phyloP scores from a whole-genome alignment of 2,797 vertebrate genomes.

The Paratrypauchen microcephalus region DNA sequence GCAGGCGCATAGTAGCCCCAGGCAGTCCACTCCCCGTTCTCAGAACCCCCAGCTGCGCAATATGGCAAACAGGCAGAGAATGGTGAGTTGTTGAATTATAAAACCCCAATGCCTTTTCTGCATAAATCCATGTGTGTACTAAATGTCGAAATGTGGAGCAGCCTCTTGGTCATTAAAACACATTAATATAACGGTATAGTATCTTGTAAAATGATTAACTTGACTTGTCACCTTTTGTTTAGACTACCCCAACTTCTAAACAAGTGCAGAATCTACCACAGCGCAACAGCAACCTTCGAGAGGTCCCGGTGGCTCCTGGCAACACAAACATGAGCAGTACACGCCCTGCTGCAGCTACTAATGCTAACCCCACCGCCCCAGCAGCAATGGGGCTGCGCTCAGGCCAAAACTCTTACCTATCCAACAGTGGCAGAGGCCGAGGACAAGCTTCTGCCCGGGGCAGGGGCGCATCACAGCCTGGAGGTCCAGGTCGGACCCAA shows the following conservation, averaged over 20 bases:
- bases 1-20: conserved; percentile 80
- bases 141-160: background rate
- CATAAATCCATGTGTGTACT: conserved; percentile 4
- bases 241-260: conserved; percentile 83
- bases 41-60: conserved; percentile 78
- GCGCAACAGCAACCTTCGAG: conserved; percentile 93
- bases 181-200: background rate
- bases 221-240: conserved; percentile 17
- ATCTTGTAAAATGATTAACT: background rate
- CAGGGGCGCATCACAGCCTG: conserved; percentile 48
- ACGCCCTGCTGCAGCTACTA: conserved; percentile 75
- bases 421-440: conserved; percentile 67
- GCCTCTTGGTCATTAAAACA: background rate
- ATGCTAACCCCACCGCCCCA: conserved; percentile 78
- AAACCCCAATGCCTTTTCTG: conserved; percentile 28
- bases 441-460: conserved; percentile 60
- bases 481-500: conserved; percentile 65
- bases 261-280: conserved; percentile 80
- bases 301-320: conserved; percentile 88
- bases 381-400: conserved; percentile 66
- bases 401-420: conserved; percentile 54
- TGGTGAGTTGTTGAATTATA: conserved; percentile 75
- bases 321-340: conserved; percentile 77
- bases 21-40: conserved; percentile 81
- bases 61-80: conserved; percentile 82